Conservation (phyloP, 2,888 invertebrate genomes). For the Epistrophe grossulariae region DNA sequence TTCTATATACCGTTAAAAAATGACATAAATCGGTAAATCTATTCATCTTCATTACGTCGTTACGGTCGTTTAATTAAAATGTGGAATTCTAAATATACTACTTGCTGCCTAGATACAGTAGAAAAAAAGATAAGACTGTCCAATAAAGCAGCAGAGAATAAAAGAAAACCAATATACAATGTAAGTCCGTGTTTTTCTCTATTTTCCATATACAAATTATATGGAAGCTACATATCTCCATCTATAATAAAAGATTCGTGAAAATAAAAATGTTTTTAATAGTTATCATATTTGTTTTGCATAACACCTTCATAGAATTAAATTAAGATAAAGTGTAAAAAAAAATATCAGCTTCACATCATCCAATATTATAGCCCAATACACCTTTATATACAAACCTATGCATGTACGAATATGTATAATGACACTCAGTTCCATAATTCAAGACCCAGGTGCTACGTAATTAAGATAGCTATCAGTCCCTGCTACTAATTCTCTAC, state of each 20-base stretch:
- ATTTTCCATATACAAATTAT: background rate
- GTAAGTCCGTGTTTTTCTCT: background rate
- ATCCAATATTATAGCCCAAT: background rate
- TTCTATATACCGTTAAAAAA: background rate
- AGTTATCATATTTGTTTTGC: constrained; percentile 23
- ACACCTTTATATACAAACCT: background rate
- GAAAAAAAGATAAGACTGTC: constrained; percentile 1
- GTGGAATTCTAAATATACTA: background rate
- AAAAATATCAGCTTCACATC: background rate
- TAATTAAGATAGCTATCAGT: constrained; percentile 32
- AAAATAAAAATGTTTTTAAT: constrained; percentile 8
- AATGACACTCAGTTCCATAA: background rate
- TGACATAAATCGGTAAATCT: background rate
- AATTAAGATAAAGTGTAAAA: constrained; percentile 6
- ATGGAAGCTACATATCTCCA: background rate
- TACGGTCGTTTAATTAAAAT: background rate
- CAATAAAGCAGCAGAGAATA: background rate
- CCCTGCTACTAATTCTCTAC: constrained; percentile 30
- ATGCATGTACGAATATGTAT: too few relatives aligned
- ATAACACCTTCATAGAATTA: constrained; percentile 37
- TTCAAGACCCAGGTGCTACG: background rate
- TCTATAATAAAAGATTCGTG: background rate
- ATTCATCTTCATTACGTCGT: background rate
- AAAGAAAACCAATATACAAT: background rate
- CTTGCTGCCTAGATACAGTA: background rate